phyloP scores from a whole-genome alignment of 2,797 vertebrate genomes.

The Hemibagrus guttatus region DNA sequence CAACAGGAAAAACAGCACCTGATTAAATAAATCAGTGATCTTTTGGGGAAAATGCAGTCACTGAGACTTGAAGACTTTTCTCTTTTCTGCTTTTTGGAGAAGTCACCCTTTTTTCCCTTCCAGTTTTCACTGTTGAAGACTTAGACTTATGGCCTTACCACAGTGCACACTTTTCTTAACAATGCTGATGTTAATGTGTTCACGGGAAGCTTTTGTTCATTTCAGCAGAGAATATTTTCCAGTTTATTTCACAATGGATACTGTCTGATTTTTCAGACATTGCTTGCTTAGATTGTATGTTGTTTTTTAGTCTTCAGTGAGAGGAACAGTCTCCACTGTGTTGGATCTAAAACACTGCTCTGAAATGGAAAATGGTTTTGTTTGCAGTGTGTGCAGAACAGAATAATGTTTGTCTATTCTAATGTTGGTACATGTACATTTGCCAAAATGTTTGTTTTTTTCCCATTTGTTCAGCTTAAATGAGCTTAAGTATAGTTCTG shows the following conservation, averaged over 20 bases:
- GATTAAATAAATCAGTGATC: constrained; percentile 65
- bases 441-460: constrained; percentile 11
- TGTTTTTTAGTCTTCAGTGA: constrained; percentile 53
- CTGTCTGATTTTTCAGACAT: constrained; percentile 42
- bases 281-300: constrained; percentile 46
- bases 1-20: constrained; percentile 80
- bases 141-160: background rate
- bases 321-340: constrained; percentile 41
- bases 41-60: background rate
- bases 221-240: constrained; percentile 49
- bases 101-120: constrained; percentile 1
- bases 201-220: constrained; percentile 45
- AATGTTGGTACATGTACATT: constrained; percentile 28
- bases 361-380: background rate
- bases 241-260: background rate
- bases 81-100: constrained; percentile 17
- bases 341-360: constrained; percentile 18
- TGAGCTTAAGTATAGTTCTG: background rate
- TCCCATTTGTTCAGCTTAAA: constrained; percentile 3
- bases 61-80: constrained; percentile 25
- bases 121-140: constrained; percentile 14
- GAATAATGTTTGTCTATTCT: background rate
- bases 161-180: constrained; percentile 23
- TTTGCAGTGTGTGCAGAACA: background rate
- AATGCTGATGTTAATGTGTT: constrained; percentile 29